Evolutionary conservation across 2,113 vertebrate species (phyloP), one percentile per base, ranked within the genome.

Genomic region (Anthoscopus minutus): DNA sequence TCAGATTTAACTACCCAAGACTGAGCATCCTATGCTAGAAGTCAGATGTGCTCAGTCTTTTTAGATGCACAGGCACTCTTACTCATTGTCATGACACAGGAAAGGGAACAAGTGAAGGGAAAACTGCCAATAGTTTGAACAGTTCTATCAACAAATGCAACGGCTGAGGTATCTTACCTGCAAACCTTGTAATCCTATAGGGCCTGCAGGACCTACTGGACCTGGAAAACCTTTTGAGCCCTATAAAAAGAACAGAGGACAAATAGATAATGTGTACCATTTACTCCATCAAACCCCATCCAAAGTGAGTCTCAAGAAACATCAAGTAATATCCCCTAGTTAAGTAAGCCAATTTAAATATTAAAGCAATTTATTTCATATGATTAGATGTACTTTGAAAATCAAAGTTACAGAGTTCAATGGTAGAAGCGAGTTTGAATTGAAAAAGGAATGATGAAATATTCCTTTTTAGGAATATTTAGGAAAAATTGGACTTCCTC

Each of bases 171-270:
- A 57, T 60, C 71, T 69, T 84, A 97, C 91, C 93, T 53, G 94
- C 37, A 95, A 69, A 61, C 98, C 99, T 58, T 97, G 95, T 13
- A 78, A 95, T 69, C 99, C 99, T 11, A 96, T 94, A 33, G 97
- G 97, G 51, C 99, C 99, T 48, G 56, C 67, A 23, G 96, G 81
- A 73, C 99, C 99, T 33, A 81, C 3, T 9, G 61, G 91, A 65
- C 99, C 99, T 6, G 92, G 35, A 31, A 89, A 88, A 94, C 99
- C 99, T 81, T 54, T 93, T 42, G 96, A 86, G 30, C 99, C 99
- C 99, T 99, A 67, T 13, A 96, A 91, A 92, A 53, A 77, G 1
- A 89, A 86, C 33, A 82, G 1, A 66, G 23, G 31, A 70, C 18
- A 81, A 88, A 73, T 13, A 62, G 1, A 80, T 58, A 42, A 81